phyloP scores from a whole-genome alignment of 2,888 invertebrate genomes.

The Pyrrhosoma nymphula region DNA sequence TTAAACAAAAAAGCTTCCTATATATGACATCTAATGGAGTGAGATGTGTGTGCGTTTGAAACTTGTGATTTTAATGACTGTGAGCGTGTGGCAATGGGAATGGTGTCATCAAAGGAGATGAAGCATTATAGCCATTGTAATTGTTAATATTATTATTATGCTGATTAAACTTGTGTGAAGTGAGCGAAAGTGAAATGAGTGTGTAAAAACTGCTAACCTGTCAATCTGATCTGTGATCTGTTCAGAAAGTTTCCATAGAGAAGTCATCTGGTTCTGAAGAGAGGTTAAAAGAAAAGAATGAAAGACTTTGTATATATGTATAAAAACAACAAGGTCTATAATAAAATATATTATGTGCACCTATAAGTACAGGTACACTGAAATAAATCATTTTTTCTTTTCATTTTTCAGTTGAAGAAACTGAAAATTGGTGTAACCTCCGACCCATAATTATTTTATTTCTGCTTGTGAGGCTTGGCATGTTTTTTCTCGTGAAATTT shows the following conservation, averaged over 20 bases:
- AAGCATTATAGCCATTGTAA: conserved; percentile 27
- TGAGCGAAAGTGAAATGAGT: conserved; percentile 38
- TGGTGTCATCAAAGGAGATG: background rate
- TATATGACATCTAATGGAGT: conserved; percentile 54
- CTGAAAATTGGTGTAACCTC: background rate
- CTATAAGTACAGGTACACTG: conserved; percentile 59
- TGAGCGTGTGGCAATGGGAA: conserved; percentile 37
- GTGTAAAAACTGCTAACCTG: conserved; percentile 44
- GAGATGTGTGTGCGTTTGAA: conserved; percentile 50
- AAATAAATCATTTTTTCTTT: conserved; percentile 28
- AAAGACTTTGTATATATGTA: conserved; percentile 67
- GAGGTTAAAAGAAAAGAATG: conserved; percentile 50
- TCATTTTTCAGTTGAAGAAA: background rate
- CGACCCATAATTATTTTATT: background rate
- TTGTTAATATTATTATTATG: conserved; percentile 66
- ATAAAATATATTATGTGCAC: conserved; percentile 67
- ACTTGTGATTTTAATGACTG: conserved; percentile 63
- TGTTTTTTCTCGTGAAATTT: background rate
- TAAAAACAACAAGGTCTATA: conserved; percentile 64
- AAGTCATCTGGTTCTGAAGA: conserved; percentile 67
- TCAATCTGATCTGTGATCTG: conserved; percentile 65
- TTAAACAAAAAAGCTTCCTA: conserved; percentile 57
- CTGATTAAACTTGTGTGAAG: conserved; percentile 53
- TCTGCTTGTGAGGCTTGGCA: too few relatives aligned
- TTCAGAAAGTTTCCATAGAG: conserved; percentile 60